Evolutionary conservation across 2,888 invertebrate genomes (phyloP), one percentile per base, ranked within the genome.

Genomic region (Gisinianus flammeolus): DNA sequence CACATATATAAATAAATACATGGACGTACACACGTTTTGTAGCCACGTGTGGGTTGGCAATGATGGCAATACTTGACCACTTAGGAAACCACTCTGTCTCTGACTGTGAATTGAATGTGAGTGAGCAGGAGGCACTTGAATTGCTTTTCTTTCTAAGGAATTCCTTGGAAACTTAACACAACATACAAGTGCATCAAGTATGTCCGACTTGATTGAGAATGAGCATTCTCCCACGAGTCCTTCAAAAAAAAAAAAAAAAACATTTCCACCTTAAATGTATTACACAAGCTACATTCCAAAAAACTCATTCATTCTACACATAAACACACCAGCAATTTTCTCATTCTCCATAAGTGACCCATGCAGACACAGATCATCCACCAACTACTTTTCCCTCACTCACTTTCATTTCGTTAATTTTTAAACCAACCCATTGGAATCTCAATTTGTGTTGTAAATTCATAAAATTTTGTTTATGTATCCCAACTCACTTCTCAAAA

Each of bases 81-180:
- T 72, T 72, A 72, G 22, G 33, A 58, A 58, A 54, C 58, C 72
- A 72, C 72, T 72, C 72, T 72, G 72, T 72, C 72, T 72, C 72
- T 72, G 58, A 58, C 72, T 72, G 72, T 72, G 72, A 69, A 69
- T 69, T 69, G 69, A 69, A 69, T 69, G 33, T 24, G 52, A 56
- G 58, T 70, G 70, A 70, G 70, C 58, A 72, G 72, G 72, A 72
- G 72, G 72, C 58, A 72, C 72, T 72, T 72, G 31, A 72, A 72
- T 72, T 72, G 72, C 72, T 72, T 72, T 72, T 72, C 72, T 72
- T 72, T 58, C 54, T 33, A 72, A 58, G 72, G 72, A 72, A 72
- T 72, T 72, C 71, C 69, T 33, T 44, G 44, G 26, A 52, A 69
- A 52, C 69, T 69, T 35, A 8, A 44, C 35, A 58, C 58, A 44